Evolutionary conservation across 2,113 vertebrate species (phyloP).

Genomic region (Okapia johnstoni): DNA sequence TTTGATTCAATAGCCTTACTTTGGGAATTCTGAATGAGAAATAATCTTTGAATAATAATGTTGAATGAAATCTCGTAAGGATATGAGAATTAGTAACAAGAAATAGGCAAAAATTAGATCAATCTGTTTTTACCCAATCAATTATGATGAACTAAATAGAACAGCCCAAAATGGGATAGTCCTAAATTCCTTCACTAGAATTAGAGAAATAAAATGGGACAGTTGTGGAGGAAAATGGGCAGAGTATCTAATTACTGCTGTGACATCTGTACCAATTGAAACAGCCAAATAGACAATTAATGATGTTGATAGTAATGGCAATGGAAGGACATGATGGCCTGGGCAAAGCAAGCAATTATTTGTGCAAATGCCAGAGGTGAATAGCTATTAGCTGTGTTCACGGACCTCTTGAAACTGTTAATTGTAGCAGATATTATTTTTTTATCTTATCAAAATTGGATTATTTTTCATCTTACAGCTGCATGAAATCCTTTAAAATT

Average conservation of each 20-base stretch:
- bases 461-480: background rate
- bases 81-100: background rate
- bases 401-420: background rate
- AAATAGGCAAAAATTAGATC: background rate
- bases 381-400: background rate
- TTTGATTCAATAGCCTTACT: background rate
- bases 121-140: background rate
- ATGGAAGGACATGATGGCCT: background rate
- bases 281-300: slow-evolving; percentile 17
- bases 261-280: background rate
- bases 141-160: background rate
- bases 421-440: background rate
- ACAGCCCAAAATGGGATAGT: background rate
- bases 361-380: background rate
- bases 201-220: background rate
- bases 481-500: slow-evolving; percentile 9
- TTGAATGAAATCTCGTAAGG: background rate
- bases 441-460: background rate
- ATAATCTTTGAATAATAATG: background rate
- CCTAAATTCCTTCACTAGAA: background rate
- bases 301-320: background rate
- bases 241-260: background rate
- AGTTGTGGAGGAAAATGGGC: background rate
- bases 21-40: background rate
- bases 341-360: slow-evolving; percentile 1